Conservation (phyloP, 2,113 vertebrate species). For the Zosterops pallidus region DNA sequence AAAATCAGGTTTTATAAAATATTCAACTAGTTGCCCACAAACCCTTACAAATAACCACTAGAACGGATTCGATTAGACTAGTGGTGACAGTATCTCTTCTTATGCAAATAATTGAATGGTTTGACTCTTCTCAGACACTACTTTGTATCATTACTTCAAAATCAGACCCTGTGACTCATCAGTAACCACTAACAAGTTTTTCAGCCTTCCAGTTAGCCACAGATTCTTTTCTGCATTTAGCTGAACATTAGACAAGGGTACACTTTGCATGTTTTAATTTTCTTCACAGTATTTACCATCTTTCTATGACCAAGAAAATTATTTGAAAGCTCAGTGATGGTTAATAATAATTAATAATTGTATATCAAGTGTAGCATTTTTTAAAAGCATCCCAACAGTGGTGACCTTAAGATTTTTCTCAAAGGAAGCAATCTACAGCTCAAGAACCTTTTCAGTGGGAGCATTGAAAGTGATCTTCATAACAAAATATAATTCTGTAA, state of each 20-base stretch:
- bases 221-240: neutral
- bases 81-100: conserved; percentile 13
- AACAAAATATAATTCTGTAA: neutral
- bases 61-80: conserved; percentile 43
- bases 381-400: neutral
- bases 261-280: neutral
- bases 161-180: neutral
- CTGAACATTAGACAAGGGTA: neutral
- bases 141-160: conserved; percentile 8
- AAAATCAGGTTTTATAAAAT: conserved; percentile 74
- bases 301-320: neutral
- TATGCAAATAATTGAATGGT: conserved; percentile 8
- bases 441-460: neutral
- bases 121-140: neutral
- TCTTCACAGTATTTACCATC: neutral
- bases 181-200: neutral
- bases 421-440: neutral
- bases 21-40: conserved; percentile 61
- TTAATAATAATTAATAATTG: neutral
- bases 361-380: neutral
- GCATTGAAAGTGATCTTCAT: neutral
- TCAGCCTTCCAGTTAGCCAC: neutral
- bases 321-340: neutral
- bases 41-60: conserved; percentile 59
- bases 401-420: neutral